Percentiles rank a stretch among this genome's conserved stretches.
phyloP scores from a whole-genome alignment of 2,113 vertebrate genomes.

The Vimba vimba region DNA sequence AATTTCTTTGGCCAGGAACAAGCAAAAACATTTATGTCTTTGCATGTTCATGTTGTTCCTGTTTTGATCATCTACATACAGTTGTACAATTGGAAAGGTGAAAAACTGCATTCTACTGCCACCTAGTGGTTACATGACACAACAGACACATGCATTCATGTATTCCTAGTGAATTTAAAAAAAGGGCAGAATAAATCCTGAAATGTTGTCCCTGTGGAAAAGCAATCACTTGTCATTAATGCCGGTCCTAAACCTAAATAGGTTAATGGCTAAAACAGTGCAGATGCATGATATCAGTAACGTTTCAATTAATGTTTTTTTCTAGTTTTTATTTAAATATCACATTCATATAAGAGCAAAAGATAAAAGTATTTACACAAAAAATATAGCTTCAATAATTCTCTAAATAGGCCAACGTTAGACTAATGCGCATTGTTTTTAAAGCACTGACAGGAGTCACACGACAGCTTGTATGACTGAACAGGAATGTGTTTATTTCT shows the following conservation, averaged over 20 bases:
- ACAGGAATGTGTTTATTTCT: not conserved
- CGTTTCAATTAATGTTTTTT: too few species aligned
- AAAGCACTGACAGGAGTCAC: not conserved
- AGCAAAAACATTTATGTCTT: not conserved
- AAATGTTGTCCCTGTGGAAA: not conserved
- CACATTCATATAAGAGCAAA: too few species aligned
- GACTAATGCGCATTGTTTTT: not conserved
- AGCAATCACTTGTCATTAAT: not conserved
- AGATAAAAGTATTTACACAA: too few species aligned
- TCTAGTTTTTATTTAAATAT: too few species aligned
- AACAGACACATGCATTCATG: not conserved
- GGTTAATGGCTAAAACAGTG: too few species aligned
- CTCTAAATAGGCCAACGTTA: not conserved
- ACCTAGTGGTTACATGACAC: slow-evolving; percentile 32
- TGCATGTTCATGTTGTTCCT: not conserved
- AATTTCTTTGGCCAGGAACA: not conserved
- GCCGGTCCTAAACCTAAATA: not conserved
- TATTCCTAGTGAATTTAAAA: not conserved
- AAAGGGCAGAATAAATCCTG: not conserved
- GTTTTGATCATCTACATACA: not conserved
- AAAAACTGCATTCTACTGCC: slow-evolving; percentile 38
- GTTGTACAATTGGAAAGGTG: not conserved
- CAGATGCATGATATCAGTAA: too few species aligned
- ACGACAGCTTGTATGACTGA: not conserved
- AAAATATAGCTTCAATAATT: not conserved